Evolutionary conservation across 1,140 invertebrate species (phyloP), one percentile per base, ranked within the genome.

Genomic region (Drosophila tani): DNA sequence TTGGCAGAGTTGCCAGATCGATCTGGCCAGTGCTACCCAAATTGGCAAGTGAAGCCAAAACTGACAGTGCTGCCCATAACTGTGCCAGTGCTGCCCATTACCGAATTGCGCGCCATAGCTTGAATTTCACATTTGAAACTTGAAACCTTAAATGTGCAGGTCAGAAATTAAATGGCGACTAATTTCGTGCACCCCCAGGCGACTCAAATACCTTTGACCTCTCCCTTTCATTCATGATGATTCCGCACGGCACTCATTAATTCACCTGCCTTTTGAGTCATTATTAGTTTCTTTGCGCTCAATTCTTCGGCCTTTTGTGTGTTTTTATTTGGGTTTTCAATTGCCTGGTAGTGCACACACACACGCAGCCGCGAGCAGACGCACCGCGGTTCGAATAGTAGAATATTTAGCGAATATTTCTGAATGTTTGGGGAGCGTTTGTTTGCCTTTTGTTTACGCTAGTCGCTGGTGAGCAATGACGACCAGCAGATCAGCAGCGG

Each of bases 401-500:
- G 35, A 81, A 58, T 57, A 19, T 63, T 51, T 19, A 57, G 59
- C 46, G 76, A 70, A 75, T 27, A 75, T 65, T 77, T 66, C 58
- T 50, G 73, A 88, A 81, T 88, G 85, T 77, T 55, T 55, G 84
- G 63, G 45, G 67, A 77, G 69, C 60, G 58, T 87, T 83, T 79
- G 50, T 53, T 55, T 38, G 17, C 51, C 69, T 80, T 75, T 90
- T 88, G 85, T 88, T 88, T 88, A 88, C 81, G 75, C 81, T 88
- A 83, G 85, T 90, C 85, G 75, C 63, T 85, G 79, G 70, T 71
- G 79, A 88, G 85, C 86, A 84, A 88, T 88, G 84, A 88, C 84
- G 84, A 88, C 84, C 81, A 81, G 75, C 85, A 85, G 82, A 90
- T 85, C 85, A 58, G 47, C 59, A 38, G 45, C 51, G 41, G 15